These are phyloP conservation scores for Noctua janthe DNA, from an alignment of 2,888 invertebrate species.

Conservation along the genomic window DNA sequence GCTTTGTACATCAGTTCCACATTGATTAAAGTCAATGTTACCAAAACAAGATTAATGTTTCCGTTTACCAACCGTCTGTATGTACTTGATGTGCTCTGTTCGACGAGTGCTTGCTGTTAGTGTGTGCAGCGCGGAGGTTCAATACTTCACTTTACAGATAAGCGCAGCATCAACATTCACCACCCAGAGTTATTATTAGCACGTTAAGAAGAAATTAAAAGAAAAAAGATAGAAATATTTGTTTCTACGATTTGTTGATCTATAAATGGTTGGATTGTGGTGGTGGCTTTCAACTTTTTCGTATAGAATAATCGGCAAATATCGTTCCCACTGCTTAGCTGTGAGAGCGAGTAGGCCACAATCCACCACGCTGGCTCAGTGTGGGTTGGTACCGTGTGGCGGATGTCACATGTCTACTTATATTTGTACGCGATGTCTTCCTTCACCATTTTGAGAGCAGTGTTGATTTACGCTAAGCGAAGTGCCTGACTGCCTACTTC, in stretches of 20 bases:
- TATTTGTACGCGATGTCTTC: background rate
- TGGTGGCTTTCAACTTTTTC: background rate
- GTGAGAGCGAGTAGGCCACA: background rate
- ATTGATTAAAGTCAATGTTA: background rate
- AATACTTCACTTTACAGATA: slow-evolving; percentile 3
- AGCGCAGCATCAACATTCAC: slow-evolving; percentile 3
- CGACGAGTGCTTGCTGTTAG: background rate
- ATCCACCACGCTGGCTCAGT: background rate
- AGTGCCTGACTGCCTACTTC: background rate
- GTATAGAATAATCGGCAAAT: background rate
- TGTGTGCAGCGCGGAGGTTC: background rate
- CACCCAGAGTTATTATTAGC: background rate
- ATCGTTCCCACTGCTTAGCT: background rate
- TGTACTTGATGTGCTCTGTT: background rate
- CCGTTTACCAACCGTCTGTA: background rate
- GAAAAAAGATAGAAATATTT: no score
- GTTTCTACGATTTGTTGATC: no score
- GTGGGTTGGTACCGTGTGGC: background rate
- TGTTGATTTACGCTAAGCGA: background rate
- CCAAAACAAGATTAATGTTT: no score
- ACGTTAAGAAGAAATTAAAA: no score
- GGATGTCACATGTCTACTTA: background rate
- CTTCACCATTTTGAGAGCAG: background rate
- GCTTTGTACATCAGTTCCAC: background rate
- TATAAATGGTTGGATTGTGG: background rate